These are phyloP conservation scores for Andrena cerasifolii DNA, from an alignment of 1,140 invertebrate genomes.

Conservation along the genomic window DNA sequence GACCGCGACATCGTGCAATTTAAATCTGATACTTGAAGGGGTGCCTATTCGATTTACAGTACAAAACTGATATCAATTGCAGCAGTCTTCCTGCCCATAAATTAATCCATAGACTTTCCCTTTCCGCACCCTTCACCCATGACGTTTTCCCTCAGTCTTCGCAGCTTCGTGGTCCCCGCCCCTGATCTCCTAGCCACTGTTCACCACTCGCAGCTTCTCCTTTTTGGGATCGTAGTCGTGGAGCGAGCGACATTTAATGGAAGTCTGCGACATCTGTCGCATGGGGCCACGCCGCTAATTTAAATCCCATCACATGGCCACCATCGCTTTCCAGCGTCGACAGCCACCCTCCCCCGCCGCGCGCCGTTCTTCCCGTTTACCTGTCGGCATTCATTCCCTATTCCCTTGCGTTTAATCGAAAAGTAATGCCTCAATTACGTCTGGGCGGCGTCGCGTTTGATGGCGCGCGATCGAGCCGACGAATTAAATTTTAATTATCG, in stretches of 20 bases:
- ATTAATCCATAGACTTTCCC: too few species aligned
- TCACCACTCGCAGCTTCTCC: conserved; percentile 20
- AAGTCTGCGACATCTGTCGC: conserved; percentile 76
- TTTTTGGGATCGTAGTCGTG: conserved; percentile 13
- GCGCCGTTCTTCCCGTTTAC: conserved; percentile 19
- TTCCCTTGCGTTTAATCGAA: conserved; percentile 73
- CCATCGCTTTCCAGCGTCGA: conserved; percentile 56
- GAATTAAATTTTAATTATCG: conserved; percentile 73
- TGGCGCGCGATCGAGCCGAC: conserved; percentile 46
- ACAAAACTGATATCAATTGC: too few species aligned
- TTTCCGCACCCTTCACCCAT: too few species aligned
- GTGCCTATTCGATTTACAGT: too few species aligned
- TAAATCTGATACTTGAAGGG: too few species aligned
- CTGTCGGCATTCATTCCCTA: conserved; percentile 58
- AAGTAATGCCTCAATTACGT: conserved; percentile 77
- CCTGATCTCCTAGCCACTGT: background rate
- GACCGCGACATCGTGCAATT: too few species aligned
- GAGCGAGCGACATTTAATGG: conserved; percentile 78
- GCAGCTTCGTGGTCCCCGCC: too few species aligned
- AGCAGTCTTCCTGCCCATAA: too few species aligned
- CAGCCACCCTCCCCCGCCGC: background rate
- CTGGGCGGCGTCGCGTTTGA: conserved; percentile 29
- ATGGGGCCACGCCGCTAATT: conserved; percentile 73
- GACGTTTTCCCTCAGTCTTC: background rate
- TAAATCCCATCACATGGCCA: conserved; percentile 74